Percentiles rank a stretch among this genome's conserved stretches.
Conservation (phyloP, 2,113 vertebrate species). For the Xerus inauris region DNA sequence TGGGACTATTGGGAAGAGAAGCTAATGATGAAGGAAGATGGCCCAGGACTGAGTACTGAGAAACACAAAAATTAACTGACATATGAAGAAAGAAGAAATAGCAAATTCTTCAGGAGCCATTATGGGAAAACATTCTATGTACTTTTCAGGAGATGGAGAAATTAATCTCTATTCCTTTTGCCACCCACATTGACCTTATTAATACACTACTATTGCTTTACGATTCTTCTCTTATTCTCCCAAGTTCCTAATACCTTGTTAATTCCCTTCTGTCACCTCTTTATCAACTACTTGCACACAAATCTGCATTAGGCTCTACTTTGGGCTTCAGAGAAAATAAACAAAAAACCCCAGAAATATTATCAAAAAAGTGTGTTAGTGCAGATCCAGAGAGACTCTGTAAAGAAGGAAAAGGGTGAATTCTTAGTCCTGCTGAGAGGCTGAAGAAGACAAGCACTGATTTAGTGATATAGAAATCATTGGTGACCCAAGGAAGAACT, state of each 20-base stretch:
- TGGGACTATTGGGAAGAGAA: neutral
- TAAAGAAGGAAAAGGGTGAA: neutral
- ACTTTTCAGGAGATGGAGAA: neutral
- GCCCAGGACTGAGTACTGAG: neutral
- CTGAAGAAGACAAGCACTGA: neutral
- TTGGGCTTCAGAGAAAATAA: neutral
- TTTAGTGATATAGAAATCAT: neutral
- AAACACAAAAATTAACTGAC: neutral
- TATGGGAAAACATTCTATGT: neutral
- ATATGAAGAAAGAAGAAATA: neutral
- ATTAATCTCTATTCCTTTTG: neutral
- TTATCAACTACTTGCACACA: neutral
- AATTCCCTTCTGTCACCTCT: neutral
- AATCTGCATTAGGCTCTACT: neutral
- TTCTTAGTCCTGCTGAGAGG: neutral
- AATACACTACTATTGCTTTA: neutral
- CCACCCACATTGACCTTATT: neutral
- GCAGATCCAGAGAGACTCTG: neutral
- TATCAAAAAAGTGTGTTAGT: neutral
- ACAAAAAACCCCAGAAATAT: constrained; percentile 20
- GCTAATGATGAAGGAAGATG: neutral
- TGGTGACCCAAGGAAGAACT: neutral
- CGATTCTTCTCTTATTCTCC: neutral
- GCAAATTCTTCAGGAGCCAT: neutral
- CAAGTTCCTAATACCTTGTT: neutral